These are phyloP conservation scores for Brienomyrus brachyistius DNA, from an alignment of 2,113 vertebrate species.

Conservation along the genomic window DNA sequence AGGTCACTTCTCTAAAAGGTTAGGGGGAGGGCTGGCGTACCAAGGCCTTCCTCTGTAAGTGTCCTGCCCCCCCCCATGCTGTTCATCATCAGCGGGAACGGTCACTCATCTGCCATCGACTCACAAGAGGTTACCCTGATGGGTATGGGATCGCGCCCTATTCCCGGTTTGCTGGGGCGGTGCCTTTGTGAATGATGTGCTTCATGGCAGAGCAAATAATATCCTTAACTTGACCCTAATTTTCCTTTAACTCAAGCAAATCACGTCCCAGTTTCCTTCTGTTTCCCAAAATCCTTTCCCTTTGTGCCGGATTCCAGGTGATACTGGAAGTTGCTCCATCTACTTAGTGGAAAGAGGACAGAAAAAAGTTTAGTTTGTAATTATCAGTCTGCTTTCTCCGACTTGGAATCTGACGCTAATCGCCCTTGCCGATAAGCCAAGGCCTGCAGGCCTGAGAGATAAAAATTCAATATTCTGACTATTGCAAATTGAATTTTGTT, in stretches of 20 bases:
- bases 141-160: background rate
- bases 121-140: background rate
- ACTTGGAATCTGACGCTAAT: constrained; percentile 46
- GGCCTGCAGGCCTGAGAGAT: constrained; percentile 14
- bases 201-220: constrained; percentile 21
- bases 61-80: too few relatives aligned
- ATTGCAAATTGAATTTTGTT: constrained; percentile 7
- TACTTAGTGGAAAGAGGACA: background rate
- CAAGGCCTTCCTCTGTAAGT: too few relatives aligned
- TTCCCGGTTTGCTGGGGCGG: background rate
- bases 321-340: constrained; percentile 7
- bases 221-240: constrained; percentile 28
- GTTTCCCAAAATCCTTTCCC: constrained; percentile 23
- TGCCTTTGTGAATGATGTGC: background rate
- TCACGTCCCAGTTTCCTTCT: constrained; percentile 23
- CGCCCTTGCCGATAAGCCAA: constrained; percentile 6
- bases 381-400: constrained; percentile 18
- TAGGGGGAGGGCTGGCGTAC: background rate
- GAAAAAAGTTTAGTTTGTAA: constrained; percentile 12
- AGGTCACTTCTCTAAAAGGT: background rate
- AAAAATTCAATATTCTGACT: constrained; percentile 22
- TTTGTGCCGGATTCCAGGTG: constrained; percentile 22
- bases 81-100: too few relatives aligned
- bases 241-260: constrained; percentile 24
- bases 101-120: too few relatives aligned